A percentile compares a stretch with the other conserved stretches of the same genome.
These are phyloP conservation scores for Tenualosa ilisha DNA, from an alignment of 2,797 vertebrate genomes.

Conservation along the genomic window DNA sequence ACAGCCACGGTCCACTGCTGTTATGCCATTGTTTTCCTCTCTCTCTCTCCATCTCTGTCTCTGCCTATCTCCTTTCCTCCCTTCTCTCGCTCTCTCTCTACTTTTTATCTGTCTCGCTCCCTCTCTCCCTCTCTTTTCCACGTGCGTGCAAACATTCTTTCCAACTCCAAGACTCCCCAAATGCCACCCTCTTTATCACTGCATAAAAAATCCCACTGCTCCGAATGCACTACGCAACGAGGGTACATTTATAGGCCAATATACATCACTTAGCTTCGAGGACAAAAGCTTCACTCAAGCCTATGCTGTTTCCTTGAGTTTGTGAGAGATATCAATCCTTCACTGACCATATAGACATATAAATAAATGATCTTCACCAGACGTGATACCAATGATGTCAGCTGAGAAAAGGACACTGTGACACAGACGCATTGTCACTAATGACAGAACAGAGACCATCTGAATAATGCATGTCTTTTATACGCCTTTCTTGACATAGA, in stretches of 20 bases:
- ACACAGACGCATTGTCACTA: too few species aligned
- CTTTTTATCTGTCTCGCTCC: neutral
- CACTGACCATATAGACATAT: neutral
- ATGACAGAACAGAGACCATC: too few species aligned
- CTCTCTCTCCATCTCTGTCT: neutral
- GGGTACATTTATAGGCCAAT: neutral
- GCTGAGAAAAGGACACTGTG: too few species aligned
- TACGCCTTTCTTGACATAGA: neutral
- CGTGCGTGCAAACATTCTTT: neutral
- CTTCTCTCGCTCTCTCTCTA: neutral
- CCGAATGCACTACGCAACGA: neutral
- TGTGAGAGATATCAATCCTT: neutral
- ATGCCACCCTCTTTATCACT: constrained; percentile 18
- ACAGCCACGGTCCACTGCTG: neutral
- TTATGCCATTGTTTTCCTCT: neutral
- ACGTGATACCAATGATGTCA: neutral
- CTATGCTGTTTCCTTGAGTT: neutral
- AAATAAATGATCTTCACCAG: neutral
- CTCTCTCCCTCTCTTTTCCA: neutral
- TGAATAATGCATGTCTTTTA: too few species aligned
- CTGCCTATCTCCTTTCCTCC: neutral
- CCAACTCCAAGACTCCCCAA: neutral
- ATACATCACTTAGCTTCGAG: neutral
- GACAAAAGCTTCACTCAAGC: neutral
- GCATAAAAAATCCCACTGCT: neutral